Conservation (phyloP, 2,888 invertebrate genomes). For the Nomada goodeniana region DNA sequence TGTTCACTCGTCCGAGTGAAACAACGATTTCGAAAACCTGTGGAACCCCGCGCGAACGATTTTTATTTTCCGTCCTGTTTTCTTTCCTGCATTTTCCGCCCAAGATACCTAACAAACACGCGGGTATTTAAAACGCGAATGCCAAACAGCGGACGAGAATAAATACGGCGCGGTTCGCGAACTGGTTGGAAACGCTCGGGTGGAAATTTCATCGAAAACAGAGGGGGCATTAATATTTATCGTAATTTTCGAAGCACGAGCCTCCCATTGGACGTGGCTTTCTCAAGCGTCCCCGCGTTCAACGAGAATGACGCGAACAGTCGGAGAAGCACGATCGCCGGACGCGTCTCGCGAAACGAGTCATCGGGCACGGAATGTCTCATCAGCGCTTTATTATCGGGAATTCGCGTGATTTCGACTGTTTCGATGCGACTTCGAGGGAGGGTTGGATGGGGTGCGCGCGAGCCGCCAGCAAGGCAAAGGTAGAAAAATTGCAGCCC, state of each 20-base stretch:
- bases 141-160: slow-evolving; percentile 24
- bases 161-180: slow-evolving; percentile 18
- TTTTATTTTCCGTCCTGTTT: too few relatives aligned
- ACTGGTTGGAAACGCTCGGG: neutral
- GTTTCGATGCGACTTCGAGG: slow-evolving; percentile 26
- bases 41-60: too few relatives aligned
- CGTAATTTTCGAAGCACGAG: neutral
- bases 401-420: slow-evolving; percentile 42
- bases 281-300: neutral
- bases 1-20: neutral
- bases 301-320: neutral
- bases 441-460: slow-evolving; percentile 1
- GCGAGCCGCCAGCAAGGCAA: slow-evolving; percentile 13
- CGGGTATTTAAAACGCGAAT: neutral
- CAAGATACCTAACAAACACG: neutral
- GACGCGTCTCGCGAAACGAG: neutral
- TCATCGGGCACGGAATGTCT: slow-evolving; percentile 24
- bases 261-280: too few relatives aligned
- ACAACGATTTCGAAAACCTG: neutral
- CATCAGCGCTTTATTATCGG: slow-evolving; percentile 41
- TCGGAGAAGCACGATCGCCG: neutral
- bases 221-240: neutral
- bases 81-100: neutral
- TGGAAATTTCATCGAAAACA: slow-evolving; percentile 14
- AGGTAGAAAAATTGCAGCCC: slow-evolving; percentile 55